phyloP scores from a whole-genome alignment of 2,113 vertebrate genomes.

The Myiozetetes cayanensis region DNA sequence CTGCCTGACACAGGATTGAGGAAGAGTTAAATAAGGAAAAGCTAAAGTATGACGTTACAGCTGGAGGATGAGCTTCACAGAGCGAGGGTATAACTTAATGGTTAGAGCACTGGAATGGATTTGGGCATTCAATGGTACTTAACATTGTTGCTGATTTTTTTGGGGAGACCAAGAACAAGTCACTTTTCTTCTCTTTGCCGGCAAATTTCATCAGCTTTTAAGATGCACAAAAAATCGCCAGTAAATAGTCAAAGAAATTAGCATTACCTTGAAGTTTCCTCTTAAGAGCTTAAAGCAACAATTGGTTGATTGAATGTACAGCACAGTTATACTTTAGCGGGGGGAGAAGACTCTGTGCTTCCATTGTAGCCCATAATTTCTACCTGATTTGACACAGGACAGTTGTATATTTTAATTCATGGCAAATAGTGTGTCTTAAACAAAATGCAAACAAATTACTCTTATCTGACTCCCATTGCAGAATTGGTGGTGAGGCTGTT shows the following conservation, averaged over 20 bases:
- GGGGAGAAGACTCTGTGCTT: neutral
- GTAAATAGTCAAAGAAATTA: neutral
- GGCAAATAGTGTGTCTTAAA: neutral
- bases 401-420: neutral
- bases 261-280: neutral
- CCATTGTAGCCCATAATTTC: neutral
- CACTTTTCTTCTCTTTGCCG: neutral
- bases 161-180: neutral
- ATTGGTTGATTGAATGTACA: neutral
- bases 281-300: neutral
- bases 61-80: neutral
- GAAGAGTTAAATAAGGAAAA: neutral
- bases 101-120: neutral
- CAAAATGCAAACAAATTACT: neutral
- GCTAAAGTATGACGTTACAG: neutral
- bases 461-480: neutral
- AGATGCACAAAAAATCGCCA: neutral
- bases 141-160: neutral
- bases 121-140: neutral
- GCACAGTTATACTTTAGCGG: neutral
- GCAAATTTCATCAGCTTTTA: neutral
- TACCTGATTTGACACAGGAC: neutral
- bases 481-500: neutral
- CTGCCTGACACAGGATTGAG: neutral
- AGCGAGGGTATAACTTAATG: neutral